Conservation (phyloP, 1,140 invertebrate genomes). For the Cyphomyrmex costatus region DNA sequence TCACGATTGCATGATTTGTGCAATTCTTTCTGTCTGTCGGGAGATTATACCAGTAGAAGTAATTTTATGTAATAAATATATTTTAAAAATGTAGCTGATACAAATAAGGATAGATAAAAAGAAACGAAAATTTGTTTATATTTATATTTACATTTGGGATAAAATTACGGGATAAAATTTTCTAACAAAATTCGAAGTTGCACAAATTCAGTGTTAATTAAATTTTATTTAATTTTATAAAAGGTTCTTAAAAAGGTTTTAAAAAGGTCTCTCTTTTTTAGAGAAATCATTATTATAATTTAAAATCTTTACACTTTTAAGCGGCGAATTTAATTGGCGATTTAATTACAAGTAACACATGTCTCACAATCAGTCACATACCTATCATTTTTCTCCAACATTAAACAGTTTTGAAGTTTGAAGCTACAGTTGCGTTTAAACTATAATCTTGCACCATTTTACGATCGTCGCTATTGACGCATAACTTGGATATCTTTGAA, state of each 20-base stretch:
- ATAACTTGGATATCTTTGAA: slow-evolving; percentile 42
- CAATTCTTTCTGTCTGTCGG: background rate
- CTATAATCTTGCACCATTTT: background rate
- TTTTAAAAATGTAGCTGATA: background rate
- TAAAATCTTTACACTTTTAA: background rate
- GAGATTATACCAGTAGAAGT: background rate
- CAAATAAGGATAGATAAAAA: too few relatives aligned
- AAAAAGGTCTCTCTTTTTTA: background rate
- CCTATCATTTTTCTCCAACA: background rate
- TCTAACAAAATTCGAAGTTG: background rate
- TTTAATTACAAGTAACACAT: background rate
- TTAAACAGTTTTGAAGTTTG: background rate
- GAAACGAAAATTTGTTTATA: background rate
- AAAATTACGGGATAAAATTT: background rate
- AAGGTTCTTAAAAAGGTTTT: too few relatives aligned
- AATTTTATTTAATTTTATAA: background rate
- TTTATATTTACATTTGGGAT: too few relatives aligned
- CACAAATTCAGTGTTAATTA: background rate
- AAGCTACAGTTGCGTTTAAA: background rate
- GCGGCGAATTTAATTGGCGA: background rate
- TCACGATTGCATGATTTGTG: background rate
- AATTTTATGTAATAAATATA: background rate
- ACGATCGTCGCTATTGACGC: slow-evolving; percentile 2
- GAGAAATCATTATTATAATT: background rate
- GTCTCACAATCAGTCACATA: too few relatives aligned